Base-by-base conservation (phyloP, 1,140 invertebrate species). In the Drosophila nikananu region DNA sequence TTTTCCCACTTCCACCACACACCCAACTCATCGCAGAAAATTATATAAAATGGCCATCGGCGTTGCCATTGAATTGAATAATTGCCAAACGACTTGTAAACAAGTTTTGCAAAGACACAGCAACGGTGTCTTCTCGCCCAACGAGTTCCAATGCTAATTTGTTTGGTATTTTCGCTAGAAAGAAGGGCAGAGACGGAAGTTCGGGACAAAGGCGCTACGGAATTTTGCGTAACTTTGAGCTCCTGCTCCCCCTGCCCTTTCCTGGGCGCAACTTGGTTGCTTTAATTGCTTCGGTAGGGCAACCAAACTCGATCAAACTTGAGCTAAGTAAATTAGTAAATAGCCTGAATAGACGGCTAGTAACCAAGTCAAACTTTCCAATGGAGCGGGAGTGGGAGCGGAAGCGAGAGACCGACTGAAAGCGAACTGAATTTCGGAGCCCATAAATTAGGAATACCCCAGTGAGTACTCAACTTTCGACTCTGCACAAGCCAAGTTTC, bases 71-170 rank as follows among this genome's bases (percentile, higher is more conserved):
- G 71, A 83, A 83, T 87, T 87, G 70, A 87, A 83, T 86, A 86
- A 86, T 86, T 86, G 83, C 80, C 80, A 80, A 86, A 80, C 83
- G 80, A 87, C 67, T 87, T 73, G 83, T 80, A 83, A 86, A 87
- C 77, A 86, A 83, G 76, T 77, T 79, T 79, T 17, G 51, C 27
- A 13, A 62, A 74, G 54, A 78, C 63, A 54, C 49, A 32, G 39
- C 60, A 13, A 42, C 42, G 51, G 49, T 25, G 48, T 71, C 70
- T 62, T 72, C 60, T 35, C 65, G 41, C 44, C 62, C 65, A 54
- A 70, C 71, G 48, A 62, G 49, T 39, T 52, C 61, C 66, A 86
- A 86, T 84, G 68, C 74, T 76, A 86, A 86, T 86, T 86, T 82
- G 65, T 82, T 79, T 58, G 54, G 42, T 58, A 71, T 57, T 72